A percentile compares a stretch with the other conserved stretches of the same genome.
These are phyloP conservation scores for Alloscopus bannaensis DNA, from an alignment of 2,888 invertebrate genomes.

Conservation along the genomic window DNA sequence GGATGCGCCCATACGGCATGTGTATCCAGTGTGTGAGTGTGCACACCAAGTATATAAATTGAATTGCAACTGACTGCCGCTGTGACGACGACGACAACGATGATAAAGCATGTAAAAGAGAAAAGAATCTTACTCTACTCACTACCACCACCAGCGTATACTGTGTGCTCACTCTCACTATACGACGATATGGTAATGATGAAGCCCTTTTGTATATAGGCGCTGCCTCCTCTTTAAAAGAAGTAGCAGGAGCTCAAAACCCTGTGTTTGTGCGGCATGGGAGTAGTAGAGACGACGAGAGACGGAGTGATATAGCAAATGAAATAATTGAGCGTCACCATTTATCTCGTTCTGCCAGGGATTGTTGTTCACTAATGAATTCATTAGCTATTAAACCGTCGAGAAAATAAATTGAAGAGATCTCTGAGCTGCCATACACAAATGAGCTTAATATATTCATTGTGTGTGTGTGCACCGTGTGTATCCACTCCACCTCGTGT, in stretches of 20 bases:
- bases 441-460: constrained; percentile 61
- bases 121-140: constrained; percentile 17
- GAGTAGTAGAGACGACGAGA: too few relatives aligned
- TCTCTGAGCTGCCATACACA: constrained; percentile 61
- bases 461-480: constrained; percentile 19
- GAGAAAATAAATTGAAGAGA: constrained; percentile 66
- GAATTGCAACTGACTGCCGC: constrained; percentile 49
- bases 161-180: constrained; percentile 12
- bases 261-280: constrained; percentile 41
- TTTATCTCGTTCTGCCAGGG: constrained; percentile 66
- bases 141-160: background rate
- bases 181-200: constrained; percentile 23
- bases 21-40: constrained; percentile 6
- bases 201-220: constrained; percentile 51
- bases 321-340: constrained; percentile 66
- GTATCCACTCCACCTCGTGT: too few relatives aligned
- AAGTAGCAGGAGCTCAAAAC: background rate
- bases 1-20: too few relatives aligned
- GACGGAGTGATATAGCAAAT: constrained; percentile 50
- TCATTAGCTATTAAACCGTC: constrained; percentile 65
- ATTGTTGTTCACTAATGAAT: constrained; percentile 66
- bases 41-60: constrained; percentile 52
- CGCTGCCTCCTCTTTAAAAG: background rate
- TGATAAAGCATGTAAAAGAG: constrained; percentile 51
- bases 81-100: constrained; percentile 49